Percentiles rank a stretch among this genome's conserved stretches.
phyloP scores from a whole-genome alignment of 2,888 invertebrate genomes.

The Mycalesis mineus region DNA sequence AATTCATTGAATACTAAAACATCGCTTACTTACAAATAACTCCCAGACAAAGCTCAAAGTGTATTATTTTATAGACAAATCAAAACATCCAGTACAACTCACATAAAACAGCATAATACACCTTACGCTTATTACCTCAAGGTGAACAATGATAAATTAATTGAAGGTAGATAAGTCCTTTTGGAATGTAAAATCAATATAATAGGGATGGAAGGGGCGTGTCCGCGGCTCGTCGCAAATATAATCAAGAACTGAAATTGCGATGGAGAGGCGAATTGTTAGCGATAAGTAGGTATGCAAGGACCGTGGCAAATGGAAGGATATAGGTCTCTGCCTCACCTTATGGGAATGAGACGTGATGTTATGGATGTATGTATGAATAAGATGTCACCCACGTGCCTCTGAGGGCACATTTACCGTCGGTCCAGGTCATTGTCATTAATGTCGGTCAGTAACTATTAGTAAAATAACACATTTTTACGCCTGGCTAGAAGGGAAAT shows the following conservation, averaged over 20 bases:
- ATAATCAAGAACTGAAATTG: constrained; percentile 64
- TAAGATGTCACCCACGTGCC: no score
- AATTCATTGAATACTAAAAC: constrained; percentile 67
- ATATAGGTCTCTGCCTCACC: no score
- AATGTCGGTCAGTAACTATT: no score
- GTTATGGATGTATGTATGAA: no score
- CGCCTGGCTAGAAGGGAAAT: no score
- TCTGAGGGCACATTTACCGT: no score
- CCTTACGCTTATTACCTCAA: constrained; percentile 23
- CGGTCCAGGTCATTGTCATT: no score
- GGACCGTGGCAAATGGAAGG: no score
- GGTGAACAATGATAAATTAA: constrained; percentile 33
- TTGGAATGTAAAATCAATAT: constrained; percentile 44
- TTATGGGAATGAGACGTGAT: no score
- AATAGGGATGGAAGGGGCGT: constrained; percentile 75
- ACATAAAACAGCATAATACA: constrained; percentile 29
- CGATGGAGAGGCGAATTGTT: constrained; percentile 35
- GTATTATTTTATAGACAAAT: constrained; percentile 77
- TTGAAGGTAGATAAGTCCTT: constrained; percentile 42
- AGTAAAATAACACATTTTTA: no score
- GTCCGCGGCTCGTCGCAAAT: constrained; percentile 72
- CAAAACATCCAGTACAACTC: constrained; percentile 53
- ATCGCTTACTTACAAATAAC: constrained; percentile 70
- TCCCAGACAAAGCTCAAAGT: constrained; percentile 73
- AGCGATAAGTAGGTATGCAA: no score